Conservation (phyloP, 1,140 invertebrate genomes). For the Bicyclus anynana region DNA sequence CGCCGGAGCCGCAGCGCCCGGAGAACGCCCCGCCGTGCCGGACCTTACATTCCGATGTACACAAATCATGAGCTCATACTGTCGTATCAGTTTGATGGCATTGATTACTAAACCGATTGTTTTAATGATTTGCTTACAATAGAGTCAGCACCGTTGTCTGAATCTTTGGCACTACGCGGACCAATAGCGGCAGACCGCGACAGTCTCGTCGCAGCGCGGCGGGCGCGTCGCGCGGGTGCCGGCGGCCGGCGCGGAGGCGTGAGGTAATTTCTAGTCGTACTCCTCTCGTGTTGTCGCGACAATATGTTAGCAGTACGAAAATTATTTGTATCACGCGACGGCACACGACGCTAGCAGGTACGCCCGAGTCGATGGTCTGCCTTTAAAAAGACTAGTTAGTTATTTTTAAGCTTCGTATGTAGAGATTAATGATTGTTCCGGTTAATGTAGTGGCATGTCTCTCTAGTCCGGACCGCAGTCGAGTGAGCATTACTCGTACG, state of each 20-base stretch:
- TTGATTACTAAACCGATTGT: too few species aligned
- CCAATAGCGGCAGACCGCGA: too few species aligned
- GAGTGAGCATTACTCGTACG: too few species aligned
- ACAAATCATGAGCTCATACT: too few species aligned
- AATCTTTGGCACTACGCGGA: too few species aligned
- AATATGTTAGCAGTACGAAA: slow-evolving; percentile 75
- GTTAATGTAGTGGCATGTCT: slow-evolving; percentile 59
- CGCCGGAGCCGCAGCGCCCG: neutral
- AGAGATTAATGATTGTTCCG: slow-evolving; percentile 51
- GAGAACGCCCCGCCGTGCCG: neutral
- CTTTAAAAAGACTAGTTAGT: slow-evolving; percentile 70
- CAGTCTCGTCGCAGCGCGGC: neutral
- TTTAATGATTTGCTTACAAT: too few species aligned
- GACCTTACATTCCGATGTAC: too few species aligned
- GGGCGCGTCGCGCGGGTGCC: slow-evolving; percentile 17
- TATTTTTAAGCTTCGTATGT: slow-evolving; percentile 69
- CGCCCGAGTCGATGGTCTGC: slow-evolving; percentile 59
- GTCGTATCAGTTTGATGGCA: too few species aligned
- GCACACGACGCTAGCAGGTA: slow-evolving; percentile 27
- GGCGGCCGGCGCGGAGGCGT: slow-evolving; percentile 27
- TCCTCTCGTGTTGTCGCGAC: slow-evolving; percentile 68
- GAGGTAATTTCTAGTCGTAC: slow-evolving; percentile 70
- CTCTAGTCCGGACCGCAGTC: too few species aligned
- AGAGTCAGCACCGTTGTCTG: too few species aligned
- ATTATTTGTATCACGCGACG: slow-evolving; percentile 51